Evolutionary conservation across 2,888 invertebrate genomes (phyloP), one percentile per base, ranked within the genome.

Genomic region (Drosophila acutilabella): DNA sequence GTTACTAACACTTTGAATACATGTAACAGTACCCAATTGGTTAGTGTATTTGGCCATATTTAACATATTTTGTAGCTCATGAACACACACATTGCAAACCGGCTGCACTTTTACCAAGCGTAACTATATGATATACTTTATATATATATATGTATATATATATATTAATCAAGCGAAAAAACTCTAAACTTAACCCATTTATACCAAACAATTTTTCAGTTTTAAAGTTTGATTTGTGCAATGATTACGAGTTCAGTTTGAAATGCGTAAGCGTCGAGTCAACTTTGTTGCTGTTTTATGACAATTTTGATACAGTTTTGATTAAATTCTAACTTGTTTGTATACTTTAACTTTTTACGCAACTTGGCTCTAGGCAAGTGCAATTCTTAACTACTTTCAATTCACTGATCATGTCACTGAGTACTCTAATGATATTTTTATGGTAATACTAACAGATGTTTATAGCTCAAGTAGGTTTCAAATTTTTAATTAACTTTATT

Each of bases 41-140:
- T 36, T 11, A 51, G 74, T 5, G 56, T 52, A 65, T 8, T 41
- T 11, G 26, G 54, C 36, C 23, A 74, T 58, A 62, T 65, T 78
- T 64, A 69, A 64, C 42, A 72, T 64, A 76, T 38, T 75, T 75
- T 72, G 33, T 65, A 70, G 67, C 52, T 73, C 71, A 66, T 75
- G 74, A 74, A n/a, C 71, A 68, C 48, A 59, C 71, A 68, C 48
- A 57, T 14, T 44, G 56, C 16, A 62, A 79, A 47, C 72, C 64
- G 72, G 67, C 61, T 71, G 64, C 50, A 80, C 64, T 78, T 69
- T 67, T 71, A 69, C 71, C 45, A 41, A 20, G 26, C 38, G 4
- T 33, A 33, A 54, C 54, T 42, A 53, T 53, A 26, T 4, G 20
- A 4, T 20, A 20, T 20, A 20, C 20, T 20, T n/a, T 20, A 18